A percentile compares a stretch with the other conserved stretches of the same genome.
phyloP scores from a whole-genome alignment of 2,797 vertebrate species.

The Microctenopoma lineatum region DNA sequence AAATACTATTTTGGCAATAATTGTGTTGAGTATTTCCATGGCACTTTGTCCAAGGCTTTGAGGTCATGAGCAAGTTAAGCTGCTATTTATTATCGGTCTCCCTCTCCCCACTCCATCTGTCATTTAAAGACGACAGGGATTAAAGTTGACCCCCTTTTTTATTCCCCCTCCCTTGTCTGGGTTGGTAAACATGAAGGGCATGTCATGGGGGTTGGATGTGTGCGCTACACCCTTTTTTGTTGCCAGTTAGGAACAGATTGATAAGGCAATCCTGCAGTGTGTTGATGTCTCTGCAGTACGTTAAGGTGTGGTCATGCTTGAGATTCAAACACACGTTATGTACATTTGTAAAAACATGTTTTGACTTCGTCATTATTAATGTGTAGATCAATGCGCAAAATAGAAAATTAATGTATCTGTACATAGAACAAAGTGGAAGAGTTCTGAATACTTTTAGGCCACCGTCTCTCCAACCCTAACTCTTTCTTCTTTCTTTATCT shows the following conservation, averaged over 20 bases:
- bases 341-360: neutral
- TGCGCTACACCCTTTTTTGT: neutral
- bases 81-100: conserved; percentile 24
- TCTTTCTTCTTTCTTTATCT: conserved; percentile 32
- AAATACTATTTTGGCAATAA: neutral
- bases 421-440: too few relatives aligned
- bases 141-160: conserved; percentile 22
- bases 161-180: neutral
- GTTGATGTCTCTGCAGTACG: conserved; percentile 9
- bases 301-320: conserved; percentile 50
- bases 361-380: neutral
- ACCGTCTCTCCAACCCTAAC: neutral
- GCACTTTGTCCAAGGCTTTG: neutral
- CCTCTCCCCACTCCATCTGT: conserved; percentile 15
- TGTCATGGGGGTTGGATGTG: conserved; percentile 11
- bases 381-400: neutral
- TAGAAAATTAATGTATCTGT: too few relatives aligned
- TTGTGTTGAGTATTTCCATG: neutral
- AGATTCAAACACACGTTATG: neutral
- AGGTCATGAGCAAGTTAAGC: conserved; percentile 6
- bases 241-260: conserved; percentile 20
- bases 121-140: conserved; percentile 37
- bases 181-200: conserved; percentile 26
- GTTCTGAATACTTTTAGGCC: too few relatives aligned
- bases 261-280: conserved; percentile 28